A percentile compares a stretch with the other conserved stretches of the same genome.
Conservation (phyloP, 2,888 invertebrate genomes). For the Hylaea fasciaria region DNA sequence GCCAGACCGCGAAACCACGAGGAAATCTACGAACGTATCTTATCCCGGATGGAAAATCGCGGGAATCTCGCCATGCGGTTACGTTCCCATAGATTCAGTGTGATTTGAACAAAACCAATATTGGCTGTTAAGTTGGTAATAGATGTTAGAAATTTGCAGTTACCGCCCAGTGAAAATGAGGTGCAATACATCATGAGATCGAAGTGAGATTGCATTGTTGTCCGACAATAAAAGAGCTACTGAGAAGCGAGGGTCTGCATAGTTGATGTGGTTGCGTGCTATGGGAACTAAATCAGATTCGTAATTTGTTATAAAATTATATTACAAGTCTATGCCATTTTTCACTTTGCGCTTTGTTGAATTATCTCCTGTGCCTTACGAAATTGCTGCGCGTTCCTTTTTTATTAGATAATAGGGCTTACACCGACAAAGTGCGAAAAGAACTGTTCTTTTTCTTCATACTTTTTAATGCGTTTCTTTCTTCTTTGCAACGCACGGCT, state of each 20-base stretch:
- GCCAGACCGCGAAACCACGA: constrained; percentile 78
- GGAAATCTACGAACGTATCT: constrained; percentile 77
- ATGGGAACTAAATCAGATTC: constrained; percentile 77
- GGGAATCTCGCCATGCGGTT: constrained; percentile 77
- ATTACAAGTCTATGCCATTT: constrained; percentile 34
- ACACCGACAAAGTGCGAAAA: constrained; percentile 16
- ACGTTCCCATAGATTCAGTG: constrained; percentile 73
- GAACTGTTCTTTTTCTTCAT: constrained; percentile 3
- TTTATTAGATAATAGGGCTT: constrained; percentile 29
- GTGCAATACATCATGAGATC: constrained; percentile 76
- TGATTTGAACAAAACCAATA: constrained; percentile 82
- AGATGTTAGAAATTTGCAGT: constrained; percentile 57
- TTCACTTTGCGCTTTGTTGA: constrained; percentile 30
- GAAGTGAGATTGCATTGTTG: constrained; percentile 78
- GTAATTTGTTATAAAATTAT: constrained; percentile 68
- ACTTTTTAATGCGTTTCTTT: constrained; percentile 1
- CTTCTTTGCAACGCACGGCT: not conserved
- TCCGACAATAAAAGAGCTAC: constrained; percentile 70
- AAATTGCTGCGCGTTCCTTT: constrained; percentile 24
- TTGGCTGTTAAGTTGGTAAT: constrained; percentile 69
- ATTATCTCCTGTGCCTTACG: constrained; percentile 21
- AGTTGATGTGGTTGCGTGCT: constrained; percentile 75
- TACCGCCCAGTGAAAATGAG: constrained; percentile 67
- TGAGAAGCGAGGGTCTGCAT: constrained; percentile 66
- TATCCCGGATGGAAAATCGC: constrained; percentile 76